Conservation (phyloP, 1,140 invertebrate species). For the Phortica variegata region DNA sequence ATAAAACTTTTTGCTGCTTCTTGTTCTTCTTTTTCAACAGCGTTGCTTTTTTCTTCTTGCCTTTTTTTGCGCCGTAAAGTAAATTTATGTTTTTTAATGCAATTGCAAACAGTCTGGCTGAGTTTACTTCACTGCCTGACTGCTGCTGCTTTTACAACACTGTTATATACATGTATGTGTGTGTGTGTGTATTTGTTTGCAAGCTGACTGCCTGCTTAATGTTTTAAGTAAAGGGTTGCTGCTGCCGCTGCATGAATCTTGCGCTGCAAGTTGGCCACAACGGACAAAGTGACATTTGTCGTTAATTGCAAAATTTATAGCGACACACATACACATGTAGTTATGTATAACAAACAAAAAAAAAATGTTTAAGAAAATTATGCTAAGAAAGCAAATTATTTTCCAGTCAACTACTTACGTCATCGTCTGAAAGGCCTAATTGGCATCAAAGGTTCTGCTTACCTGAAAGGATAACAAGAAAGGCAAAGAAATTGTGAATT, state of each 20-base stretch:
- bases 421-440: slow-evolving; percentile 36
- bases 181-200: slow-evolving; percentile 8
- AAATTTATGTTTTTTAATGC: slow-evolving; percentile 55
- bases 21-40: too few species aligned
- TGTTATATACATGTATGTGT: slow-evolving; percentile 34
- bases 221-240: slow-evolving; percentile 6
- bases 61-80: slow-evolving; percentile 27
- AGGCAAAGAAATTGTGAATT: slow-evolving; percentile 13
- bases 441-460: slow-evolving; percentile 27
- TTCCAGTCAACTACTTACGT: slow-evolving; percentile 21
- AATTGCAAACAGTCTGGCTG: slow-evolving; percentile 52
- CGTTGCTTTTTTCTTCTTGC: too few species aligned
- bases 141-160: too few species aligned
- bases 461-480: slow-evolving; percentile 25
- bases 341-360: slow-evolving; percentile 5
- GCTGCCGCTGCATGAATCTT: slow-evolving; percentile 1
- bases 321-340: slow-evolving; percentile 24
- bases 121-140: too few species aligned
- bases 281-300: slow-evolving; percentile 54
- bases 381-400: slow-evolving; percentile 12
- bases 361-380: slow-evolving; percentile 16
- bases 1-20: too few species aligned
- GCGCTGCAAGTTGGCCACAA: slow-evolving; percentile 39
- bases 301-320: slow-evolving; percentile 54
- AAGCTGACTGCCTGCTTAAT: slow-evolving; percentile 5